Evolutionary conservation across 2,797 vertebrate species (phyloP), one percentile per base, ranked within the genome.

Genomic region (Muscicapa comitata): DNA sequence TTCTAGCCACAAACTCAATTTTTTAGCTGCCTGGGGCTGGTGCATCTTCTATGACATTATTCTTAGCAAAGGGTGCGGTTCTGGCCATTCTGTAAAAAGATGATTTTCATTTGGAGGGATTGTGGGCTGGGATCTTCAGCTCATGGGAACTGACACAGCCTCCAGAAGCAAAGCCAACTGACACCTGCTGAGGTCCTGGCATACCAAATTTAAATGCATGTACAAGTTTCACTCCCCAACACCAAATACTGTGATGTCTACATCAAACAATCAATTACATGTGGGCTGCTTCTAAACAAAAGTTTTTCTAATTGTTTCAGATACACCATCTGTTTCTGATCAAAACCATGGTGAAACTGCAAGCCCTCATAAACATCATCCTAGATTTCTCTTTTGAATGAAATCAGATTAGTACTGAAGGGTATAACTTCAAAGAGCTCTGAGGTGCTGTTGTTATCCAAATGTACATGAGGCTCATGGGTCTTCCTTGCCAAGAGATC

Each of bases 291-390:
- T 91, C 94, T 90, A 96, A 95, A 97, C 87, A 96, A 95, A 96
- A 95, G 91, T 83, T 96, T 92, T 90, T 79, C 62, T 96, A 86
- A 94, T 96, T 95, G 92, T 94, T 96, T 91, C 94, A 95, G 79
- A 97, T 90, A 84, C 31, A 75, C 94, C 95, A 96, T 94, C 95
- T 96, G 95, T 76, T 96, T 93, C 79, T 93, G 89, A 96, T 97
- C 91, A 97, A 93, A 94, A 86, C 79, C 79, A 78, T 57, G 73
- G 85, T 68, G 85, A 94, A 94, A 92, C 66, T 94, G 72, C 72
- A 94, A 91, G 59, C 54, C 37, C 91, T 93, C 53, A 95, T 68
- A 94, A 95, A 89, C 79, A 90, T 89, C 72, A 83, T n/a, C 78
- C 75, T 93, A 80, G 77, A 67, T 82, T 95, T 96, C 87, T 66